Evolutionary conservation across 2,113 vertebrate species (phyloP).

Genomic region (Asarcornis scutulata): DNA sequence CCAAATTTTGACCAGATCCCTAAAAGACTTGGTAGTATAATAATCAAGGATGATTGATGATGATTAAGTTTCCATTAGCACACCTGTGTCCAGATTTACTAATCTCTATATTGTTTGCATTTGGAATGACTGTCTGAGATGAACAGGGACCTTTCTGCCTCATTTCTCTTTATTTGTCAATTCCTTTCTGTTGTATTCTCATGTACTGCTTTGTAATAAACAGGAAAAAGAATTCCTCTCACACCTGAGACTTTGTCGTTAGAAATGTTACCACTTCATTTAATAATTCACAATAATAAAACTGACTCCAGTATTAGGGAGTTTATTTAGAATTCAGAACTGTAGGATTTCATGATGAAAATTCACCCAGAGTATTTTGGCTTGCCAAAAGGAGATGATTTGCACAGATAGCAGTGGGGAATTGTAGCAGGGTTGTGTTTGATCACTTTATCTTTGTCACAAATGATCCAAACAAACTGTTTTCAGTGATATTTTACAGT

Average conservation of each 20-base stretch:
- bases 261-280: neutral
- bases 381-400: neutral
- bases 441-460: neutral
- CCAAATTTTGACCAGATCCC: neutral
- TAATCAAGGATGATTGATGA: neutral
- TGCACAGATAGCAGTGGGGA: neutral
- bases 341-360: neutral
- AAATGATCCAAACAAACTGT: constrained; percentile 41
- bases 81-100: neutral
- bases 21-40: neutral
- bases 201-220: neutral
- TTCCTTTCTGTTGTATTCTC: neutral
- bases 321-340: neutral
- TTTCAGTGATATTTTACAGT: constrained; percentile 11
- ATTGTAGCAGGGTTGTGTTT: neutral
- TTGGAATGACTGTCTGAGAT: neutral
- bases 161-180: neutral
- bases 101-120: neutral
- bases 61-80: neutral
- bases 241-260: neutral
- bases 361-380: neutral
- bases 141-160: neutral
- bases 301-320: neutral
- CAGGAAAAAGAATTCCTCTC: neutral
- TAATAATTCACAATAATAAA: neutral